These are phyloP conservation scores for Origma solitaria DNA, from an alignment of 2,113 vertebrate species.

Conservation along the genomic window DNA sequence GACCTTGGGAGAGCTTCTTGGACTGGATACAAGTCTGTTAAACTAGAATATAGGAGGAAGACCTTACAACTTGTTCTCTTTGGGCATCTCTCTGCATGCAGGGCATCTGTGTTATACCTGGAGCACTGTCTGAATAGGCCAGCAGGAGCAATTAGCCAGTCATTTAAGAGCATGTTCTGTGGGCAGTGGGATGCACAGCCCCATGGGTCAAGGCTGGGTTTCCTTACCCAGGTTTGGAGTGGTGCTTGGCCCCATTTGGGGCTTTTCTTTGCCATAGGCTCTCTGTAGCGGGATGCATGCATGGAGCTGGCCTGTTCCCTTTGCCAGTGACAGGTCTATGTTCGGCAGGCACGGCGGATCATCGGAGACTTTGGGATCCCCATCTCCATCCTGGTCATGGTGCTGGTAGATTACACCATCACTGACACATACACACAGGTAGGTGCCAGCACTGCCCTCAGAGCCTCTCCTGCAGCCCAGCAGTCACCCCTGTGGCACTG, in stretches of 20 bases:
- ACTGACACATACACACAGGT: slow-evolving; percentile 96
- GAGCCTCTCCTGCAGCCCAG: neutral
- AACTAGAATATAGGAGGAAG: neutral
- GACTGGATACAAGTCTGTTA: neutral
- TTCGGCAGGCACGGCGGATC: slow-evolving; percentile 86
- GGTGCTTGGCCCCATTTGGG: neutral
- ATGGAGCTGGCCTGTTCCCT: neutral
- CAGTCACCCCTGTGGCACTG: neutral
- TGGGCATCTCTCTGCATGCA: neutral
- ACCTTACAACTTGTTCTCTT: neutral
- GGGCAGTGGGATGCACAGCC: neutral
- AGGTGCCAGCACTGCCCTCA: neutral
- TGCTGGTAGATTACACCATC: slow-evolving; percentile 86
- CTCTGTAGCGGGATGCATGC: neutral
- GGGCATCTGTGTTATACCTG: neutral
- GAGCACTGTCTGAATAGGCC: neutral
- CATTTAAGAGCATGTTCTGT: neutral
- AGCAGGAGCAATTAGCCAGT: neutral
- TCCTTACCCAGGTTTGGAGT: neutral
- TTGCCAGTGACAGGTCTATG: neutral
- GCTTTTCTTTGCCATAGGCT: neutral
- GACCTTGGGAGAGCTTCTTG: neutral
- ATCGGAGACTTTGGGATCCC: slow-evolving; percentile 97
- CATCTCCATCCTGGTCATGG: slow-evolving; percentile 95
- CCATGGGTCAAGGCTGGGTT: neutral